Evolutionary conservation across 2,888 invertebrate genomes (phyloP), one percentile per base, ranked within the genome.

Genomic region (Unio pictorum): DNA sequence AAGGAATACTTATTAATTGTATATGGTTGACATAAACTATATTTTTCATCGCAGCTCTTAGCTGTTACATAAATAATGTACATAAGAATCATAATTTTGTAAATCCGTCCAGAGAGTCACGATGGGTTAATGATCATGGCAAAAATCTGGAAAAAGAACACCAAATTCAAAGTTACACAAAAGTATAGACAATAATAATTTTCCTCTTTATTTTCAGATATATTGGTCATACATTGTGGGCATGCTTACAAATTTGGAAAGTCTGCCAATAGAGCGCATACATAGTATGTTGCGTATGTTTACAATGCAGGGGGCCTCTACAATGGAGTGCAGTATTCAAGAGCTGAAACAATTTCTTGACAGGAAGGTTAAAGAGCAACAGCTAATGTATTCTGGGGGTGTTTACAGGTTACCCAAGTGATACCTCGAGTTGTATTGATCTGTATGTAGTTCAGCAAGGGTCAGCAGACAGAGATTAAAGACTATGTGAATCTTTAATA

Each of bases 221-320:
- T 97, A 97, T 90, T 98, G 98, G 98, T 96, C 97, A 0, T 98
- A 98, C 87, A 97, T 98, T 83, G 95, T 96, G 62, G 98, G 97
- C 26, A 98, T 98, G 98, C 91, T 98, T 70, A 97, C 97, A 18
- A 98, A 98, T 91, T 91, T 98, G 77, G 97, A 97, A 85, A 95
- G 95, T 0, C 92, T 98, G 87, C 95, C 97, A 0, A 91, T 98
- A 77, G 97, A 98, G 81, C 92, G 97, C 67, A 98, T 98, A 82
- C 96, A 97, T 90, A 96, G 96, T 88, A 98, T 98, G 97, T 90
- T 98, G 73, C 96, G 96, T 89, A 95, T 98, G 94, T 98, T 98
- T 91, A 97, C 97, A 2, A 96, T 96, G 56, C 96, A 96, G 91
- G 96, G 96, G 17, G 95, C 96, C 0, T 93, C 93, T 0, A 94